These are phyloP conservation scores for Tinea pellionella DNA, from an alignment of 2,888 invertebrate genomes.

Conservation along the genomic window DNA sequence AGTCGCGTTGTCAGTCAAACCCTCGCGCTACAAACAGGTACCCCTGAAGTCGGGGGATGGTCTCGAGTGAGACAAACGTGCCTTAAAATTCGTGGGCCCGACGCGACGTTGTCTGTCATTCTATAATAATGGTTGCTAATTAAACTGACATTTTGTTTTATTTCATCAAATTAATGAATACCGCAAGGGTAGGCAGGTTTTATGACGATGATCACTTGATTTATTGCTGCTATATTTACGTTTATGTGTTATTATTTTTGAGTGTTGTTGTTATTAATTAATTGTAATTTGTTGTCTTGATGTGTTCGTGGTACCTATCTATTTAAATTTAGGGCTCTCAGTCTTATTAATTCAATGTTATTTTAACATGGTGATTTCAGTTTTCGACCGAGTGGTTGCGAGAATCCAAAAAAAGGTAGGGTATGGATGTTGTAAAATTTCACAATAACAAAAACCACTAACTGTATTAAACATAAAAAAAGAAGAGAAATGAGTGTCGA, in stretches of 20 bases:
- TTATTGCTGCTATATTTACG: neutral
- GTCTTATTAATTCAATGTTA: too few relatives aligned
- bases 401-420: too few relatives aligned
- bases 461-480: neutral
- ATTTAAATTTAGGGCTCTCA: too few relatives aligned
- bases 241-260: neutral
- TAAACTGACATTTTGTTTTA: constrained; percentile 54
- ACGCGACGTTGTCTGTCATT: constrained; percentile 38
- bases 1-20: constrained; percentile 46
- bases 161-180: constrained; percentile 29
- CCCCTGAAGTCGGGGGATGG: constrained; percentile 8
- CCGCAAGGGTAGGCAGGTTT: constrained; percentile 11
- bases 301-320: too few relatives aligned
- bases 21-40: constrained; percentile 38
- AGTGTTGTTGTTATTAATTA: neutral
- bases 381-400: too few relatives aligned
- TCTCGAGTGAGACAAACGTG: constrained; percentile 34
- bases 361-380: too few relatives aligned
- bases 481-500: constrained; percentile 7
- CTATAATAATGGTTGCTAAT: constrained; percentile 45
- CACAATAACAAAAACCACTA: too few relatives aligned
- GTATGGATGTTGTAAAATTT: too few relatives aligned
- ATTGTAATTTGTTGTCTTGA: too few relatives aligned
- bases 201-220: neutral
- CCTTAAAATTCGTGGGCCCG: constrained; percentile 20